Evolutionary conservation across 2,113 vertebrate species (phyloP), one percentile per base, ranked within the genome.

Genomic region (Alces alces): DNA sequence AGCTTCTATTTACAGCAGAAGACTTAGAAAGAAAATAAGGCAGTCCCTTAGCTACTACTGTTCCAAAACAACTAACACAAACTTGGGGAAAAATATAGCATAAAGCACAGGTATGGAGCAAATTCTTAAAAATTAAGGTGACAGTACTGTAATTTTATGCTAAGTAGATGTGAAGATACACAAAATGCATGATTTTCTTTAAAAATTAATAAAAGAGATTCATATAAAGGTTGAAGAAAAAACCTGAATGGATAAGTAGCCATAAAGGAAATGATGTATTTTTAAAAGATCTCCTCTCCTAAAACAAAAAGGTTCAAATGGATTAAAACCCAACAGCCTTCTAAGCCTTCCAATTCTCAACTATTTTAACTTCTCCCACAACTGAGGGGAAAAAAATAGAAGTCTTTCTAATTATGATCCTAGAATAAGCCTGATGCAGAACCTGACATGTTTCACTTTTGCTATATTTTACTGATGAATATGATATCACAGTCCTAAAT

Each of bases 161-260:
- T 89, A 89, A 97, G 78, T 64, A 92, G 93, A 89, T 73, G 4
- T 61, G 55, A 93, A 89, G 33, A 89, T 33, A 60, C n/a, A 60
- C 5, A 91, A 70, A 36, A 43, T 76, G 7, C 2, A 39, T 28
- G 36, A 25, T 66, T 76, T 93, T 90, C 15, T 28, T 79, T 95
- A 30, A 91, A 97, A 92, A 79, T 82, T 50, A 87, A 55, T 78
- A 85, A 78, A 88, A 91, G 21, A 8, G 21, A 76, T 33, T 82
- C 54, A 55, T 79, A 16, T 66, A 45, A 89, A 4, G 7, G 2
- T 47, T 90, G 19, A 86, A 93, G 50, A 58, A 89, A 76, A 97
- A 47, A 36, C 2, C 13, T 87, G 58, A 54, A 73, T 73, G 28
- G 50, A 25, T 28, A 84, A 36, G 61, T 85, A 95, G 52, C 2